These are phyloP conservation scores for Rhea pennata DNA, from an alignment of 2,113 vertebrate species.

Conservation along the genomic window DNA sequence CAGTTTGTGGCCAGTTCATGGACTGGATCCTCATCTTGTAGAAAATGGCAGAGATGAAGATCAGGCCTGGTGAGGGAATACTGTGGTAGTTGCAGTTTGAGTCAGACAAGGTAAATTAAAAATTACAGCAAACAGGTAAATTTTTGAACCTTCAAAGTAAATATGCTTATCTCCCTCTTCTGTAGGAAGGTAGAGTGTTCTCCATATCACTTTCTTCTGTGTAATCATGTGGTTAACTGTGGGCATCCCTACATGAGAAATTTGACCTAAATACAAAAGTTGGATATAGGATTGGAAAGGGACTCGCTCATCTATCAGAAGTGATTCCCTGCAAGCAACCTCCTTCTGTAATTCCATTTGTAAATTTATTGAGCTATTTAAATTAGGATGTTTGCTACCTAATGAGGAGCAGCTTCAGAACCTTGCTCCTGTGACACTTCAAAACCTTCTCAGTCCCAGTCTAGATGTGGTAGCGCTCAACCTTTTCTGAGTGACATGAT, in stretches of 20 bases:
- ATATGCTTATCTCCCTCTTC: neutral
- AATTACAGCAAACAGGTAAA: neutral
- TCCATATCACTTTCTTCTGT: neutral
- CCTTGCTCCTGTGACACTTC: neutral
- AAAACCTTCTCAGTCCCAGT: neutral
- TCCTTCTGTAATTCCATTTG: neutral
- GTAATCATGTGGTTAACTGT: neutral
- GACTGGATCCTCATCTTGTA: neutral
- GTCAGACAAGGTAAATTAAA: neutral
- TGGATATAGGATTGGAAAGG: neutral
- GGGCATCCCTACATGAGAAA: neutral
- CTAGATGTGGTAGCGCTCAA: neutral
- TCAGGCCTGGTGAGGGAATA: neutral
- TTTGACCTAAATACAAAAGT: neutral
- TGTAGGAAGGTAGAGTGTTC: neutral
- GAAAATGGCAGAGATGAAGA: neutral
- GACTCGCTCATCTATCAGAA: neutral
- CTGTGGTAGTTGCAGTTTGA: fast-evolving
- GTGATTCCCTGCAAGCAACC: neutral
- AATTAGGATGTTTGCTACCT: neutral
- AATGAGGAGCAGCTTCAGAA: neutral
- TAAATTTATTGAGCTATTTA: neutral
- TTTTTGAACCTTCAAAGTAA: neutral
- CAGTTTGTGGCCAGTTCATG: neutral
- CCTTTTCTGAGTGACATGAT: neutral